Conservation (phyloP, 2,888 invertebrate genomes). For the Pachycephus smyrnensis region DNA sequence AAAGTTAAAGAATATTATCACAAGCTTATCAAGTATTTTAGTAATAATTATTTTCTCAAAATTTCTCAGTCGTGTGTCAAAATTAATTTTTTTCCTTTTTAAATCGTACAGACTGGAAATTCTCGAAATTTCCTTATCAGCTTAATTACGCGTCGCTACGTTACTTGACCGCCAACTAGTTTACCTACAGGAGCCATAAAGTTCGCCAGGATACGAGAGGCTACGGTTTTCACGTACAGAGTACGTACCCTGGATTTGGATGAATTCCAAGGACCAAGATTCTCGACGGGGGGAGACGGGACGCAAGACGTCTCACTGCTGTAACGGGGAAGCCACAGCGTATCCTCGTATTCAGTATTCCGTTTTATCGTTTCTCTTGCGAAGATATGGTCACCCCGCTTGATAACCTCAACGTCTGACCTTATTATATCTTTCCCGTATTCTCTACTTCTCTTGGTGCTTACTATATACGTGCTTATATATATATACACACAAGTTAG, state of each 20-base stretch:
- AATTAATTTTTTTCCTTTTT: too few species aligned
- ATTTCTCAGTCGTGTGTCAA: too few species aligned
- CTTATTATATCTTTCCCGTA: conserved; percentile 57
- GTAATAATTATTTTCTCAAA: too few species aligned
- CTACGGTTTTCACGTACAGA: background rate
- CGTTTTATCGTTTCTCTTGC: conserved; percentile 49
- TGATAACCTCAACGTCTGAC: conserved; percentile 61
- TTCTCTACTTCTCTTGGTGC: conserved; percentile 7
- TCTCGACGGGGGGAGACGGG: conserved; percentile 26
- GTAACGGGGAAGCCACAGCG: background rate
- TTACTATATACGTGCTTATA: too few species aligned
- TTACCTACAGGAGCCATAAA: too few species aligned
- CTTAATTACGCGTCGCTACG: too few species aligned
- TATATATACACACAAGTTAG: too few species aligned
- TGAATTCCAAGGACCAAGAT: conserved; percentile 34
- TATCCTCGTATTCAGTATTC: conserved; percentile 24
- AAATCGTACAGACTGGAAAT: too few species aligned
- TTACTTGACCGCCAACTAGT: too few species aligned
- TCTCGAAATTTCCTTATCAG: too few species aligned
- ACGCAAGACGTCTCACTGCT: conserved; percentile 6
- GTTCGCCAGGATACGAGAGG: background rate
- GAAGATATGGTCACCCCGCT: conserved; percentile 49
- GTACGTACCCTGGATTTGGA: conserved; percentile 38
- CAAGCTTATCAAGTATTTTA: too few species aligned
- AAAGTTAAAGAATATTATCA: too few species aligned